phyloP scores from a whole-genome alignment of 1,140 invertebrate species.

The Euglossa dilemma region DNA sequence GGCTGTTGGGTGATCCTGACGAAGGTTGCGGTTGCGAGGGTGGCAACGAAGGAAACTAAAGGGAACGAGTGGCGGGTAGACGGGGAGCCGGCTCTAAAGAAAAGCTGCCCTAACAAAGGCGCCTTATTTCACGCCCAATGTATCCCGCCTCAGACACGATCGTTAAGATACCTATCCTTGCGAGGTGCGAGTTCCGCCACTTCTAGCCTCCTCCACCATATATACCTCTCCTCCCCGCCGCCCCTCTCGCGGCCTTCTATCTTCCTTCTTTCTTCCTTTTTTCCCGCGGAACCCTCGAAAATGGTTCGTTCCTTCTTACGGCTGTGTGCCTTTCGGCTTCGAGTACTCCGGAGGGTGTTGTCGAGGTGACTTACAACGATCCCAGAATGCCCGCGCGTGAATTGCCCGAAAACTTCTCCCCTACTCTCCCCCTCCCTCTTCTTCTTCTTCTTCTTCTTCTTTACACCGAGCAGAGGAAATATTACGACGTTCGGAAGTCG shows the following conservation, averaged over 20 bases:
- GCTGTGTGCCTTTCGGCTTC: constrained; percentile 29
- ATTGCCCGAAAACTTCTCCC: neutral
- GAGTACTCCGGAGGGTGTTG: constrained; percentile 24
- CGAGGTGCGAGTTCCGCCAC: constrained; percentile 60
- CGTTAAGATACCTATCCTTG: constrained; percentile 76
- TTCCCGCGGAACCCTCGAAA: constrained; percentile 42
- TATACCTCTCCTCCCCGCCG: neutral
- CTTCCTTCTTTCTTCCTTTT: constrained; percentile 9
- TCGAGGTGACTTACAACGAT: constrained; percentile 41
- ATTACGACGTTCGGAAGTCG: neutral
- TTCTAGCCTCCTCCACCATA: constrained; percentile 18
- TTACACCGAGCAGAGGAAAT: neutral
- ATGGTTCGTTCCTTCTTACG: constrained; percentile 33
- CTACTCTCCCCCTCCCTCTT: neutral
- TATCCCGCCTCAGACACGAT: constrained; percentile 75
- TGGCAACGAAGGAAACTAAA: constrained; percentile 27
- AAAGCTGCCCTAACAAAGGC: constrained; percentile 72
- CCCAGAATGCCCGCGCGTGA: neutral
- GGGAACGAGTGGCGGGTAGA: neutral
- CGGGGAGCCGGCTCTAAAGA: constrained; percentile 55
- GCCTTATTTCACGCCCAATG: constrained; percentile 76
- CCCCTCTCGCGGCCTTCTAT: constrained; percentile 1
- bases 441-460: neutral
- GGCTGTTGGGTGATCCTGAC: constrained; percentile 27
- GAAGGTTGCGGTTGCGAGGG: constrained; percentile 54